Conservation (phyloP, 2,888 invertebrate genomes). For the Deroplatys truncata region DNA sequence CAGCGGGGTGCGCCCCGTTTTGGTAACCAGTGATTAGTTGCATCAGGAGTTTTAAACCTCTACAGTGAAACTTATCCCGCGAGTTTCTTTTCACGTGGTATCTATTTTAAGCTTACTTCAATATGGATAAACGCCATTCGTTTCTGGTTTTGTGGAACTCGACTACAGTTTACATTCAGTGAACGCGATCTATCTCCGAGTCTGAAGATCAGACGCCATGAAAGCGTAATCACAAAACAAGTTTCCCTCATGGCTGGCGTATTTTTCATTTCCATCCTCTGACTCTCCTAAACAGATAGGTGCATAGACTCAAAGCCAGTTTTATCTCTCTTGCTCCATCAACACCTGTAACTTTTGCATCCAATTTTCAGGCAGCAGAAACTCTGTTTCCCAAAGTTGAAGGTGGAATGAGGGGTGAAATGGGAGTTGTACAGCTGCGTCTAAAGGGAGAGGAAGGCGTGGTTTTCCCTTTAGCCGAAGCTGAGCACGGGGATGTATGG, state of each 20-base stretch:
- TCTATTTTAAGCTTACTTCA: background rate
- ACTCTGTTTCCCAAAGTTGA: background rate
- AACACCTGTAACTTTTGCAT: background rate
- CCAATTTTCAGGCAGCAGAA: background rate
- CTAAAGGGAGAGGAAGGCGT: background rate
- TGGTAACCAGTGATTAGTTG: too few relatives aligned
- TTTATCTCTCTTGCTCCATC: background rate
- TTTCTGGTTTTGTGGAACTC: background rate
- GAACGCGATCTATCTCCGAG: background rate
- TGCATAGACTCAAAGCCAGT: background rate
- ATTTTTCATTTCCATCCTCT: background rate
- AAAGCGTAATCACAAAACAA: background rate
- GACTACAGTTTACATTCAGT: background rate
- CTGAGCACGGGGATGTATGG: background rate
- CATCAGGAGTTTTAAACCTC: too few relatives aligned
- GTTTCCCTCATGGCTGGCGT: background rate
- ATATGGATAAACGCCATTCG: background rate
- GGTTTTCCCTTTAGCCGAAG: background rate
- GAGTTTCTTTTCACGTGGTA: too few relatives aligned
- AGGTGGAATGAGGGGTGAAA: background rate
- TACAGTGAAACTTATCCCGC: too few relatives aligned
- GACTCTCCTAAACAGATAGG: background rate
- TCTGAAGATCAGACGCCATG: background rate
- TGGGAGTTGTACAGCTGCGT: background rate
- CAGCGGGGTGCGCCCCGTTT: too few relatives aligned